phyloP scores from a whole-genome alignment of 2,113 vertebrate species.

The Melospiza georgiana region DNA sequence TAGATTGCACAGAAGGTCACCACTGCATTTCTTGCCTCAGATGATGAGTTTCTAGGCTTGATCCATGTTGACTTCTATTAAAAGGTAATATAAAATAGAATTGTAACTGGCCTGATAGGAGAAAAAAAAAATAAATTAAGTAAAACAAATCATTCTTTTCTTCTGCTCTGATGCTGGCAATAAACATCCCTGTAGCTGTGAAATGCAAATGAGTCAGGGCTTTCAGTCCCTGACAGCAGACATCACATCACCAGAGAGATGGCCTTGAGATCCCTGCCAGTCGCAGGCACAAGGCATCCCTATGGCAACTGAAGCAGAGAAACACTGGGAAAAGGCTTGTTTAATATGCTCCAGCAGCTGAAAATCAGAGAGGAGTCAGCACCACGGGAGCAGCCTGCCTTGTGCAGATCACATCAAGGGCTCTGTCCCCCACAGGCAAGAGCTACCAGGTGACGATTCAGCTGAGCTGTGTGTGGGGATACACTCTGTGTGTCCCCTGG shows the following conservation, averaged over 20 bases:
- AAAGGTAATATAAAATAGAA: slow-evolving; percentile 18
- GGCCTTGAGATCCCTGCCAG: slow-evolving; percentile 62
- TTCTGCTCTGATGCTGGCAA: slow-evolving; percentile 41
- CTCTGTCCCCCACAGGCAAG: not conserved
- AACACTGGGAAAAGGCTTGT: slow-evolving; percentile 9
- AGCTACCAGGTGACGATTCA: not conserved
- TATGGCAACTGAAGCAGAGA: slow-evolving; percentile 55
- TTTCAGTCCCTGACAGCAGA: slow-evolving; percentile 60
- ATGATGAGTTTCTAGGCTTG: slow-evolving; percentile 5
- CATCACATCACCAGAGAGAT: slow-evolving; percentile 66
- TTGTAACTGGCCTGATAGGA: not conserved
- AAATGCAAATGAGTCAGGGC: slow-evolving; percentile 60
- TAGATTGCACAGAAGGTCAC: slow-evolving; percentile 41
- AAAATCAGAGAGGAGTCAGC: slow-evolving; percentile 42
- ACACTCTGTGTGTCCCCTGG: rapidly evolving
- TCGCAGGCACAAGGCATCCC: slow-evolving; percentile 54
- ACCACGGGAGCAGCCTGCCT: not conserved
- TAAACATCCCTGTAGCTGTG: slow-evolving; percentile 39
- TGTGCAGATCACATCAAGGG: not conserved
- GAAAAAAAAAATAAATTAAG: slow-evolving; percentile 44
- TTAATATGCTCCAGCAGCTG: slow-evolving; percentile 44
- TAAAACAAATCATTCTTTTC: slow-evolving; percentile 62
- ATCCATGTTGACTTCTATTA: not conserved
- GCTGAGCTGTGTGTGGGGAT: not conserved
- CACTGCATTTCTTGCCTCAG: not conserved